These are phyloP conservation scores for Butorides virescens DNA, from an alignment of 2,113 vertebrate genomes.

Conservation along the genomic window DNA sequence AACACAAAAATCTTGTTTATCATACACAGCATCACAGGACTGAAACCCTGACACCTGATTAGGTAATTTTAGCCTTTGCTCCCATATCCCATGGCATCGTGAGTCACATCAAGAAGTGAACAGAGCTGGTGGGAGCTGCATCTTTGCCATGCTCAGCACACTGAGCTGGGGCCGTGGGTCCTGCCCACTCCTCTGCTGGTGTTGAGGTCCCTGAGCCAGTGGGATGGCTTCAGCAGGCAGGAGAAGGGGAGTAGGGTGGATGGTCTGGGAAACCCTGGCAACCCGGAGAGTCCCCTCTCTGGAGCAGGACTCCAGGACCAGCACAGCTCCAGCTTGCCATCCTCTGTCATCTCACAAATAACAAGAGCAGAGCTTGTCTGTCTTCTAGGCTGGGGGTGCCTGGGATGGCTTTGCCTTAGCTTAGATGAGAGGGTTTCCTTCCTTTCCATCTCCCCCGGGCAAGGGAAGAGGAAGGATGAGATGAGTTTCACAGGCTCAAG, in stretches of 20 bases:
- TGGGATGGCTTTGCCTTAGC: not conserved
- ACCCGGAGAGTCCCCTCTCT: not conserved
- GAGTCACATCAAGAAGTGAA: not conserved
- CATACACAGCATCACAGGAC: not conserved
- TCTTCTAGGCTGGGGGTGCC: not conserved
- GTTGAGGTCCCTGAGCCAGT: not conserved
- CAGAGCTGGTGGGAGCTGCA: not conserved
- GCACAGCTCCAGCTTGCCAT: not conserved
- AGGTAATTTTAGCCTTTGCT: not conserved
- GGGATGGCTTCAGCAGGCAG: not conserved
- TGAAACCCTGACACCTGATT: not conserved
- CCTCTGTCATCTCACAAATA: not conserved
- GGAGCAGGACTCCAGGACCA: not conserved
- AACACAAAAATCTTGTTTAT: not conserved
- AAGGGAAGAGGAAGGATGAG: not conserved
- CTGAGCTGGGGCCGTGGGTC: not conserved
- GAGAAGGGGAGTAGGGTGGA: not conserved
- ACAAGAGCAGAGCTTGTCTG: not conserved
- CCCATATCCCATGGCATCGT: not conserved
- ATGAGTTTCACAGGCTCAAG: not conserved
- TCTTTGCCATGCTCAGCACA: not conserved
- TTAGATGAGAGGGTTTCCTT: not conserved
- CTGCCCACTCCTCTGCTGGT: not conserved
- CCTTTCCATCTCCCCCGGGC: not conserved
- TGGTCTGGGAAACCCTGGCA: not conserved